Evolutionary conservation across 2,113 vertebrate genomes (phyloP).

Genomic region (Pao palembangensis): DNA sequence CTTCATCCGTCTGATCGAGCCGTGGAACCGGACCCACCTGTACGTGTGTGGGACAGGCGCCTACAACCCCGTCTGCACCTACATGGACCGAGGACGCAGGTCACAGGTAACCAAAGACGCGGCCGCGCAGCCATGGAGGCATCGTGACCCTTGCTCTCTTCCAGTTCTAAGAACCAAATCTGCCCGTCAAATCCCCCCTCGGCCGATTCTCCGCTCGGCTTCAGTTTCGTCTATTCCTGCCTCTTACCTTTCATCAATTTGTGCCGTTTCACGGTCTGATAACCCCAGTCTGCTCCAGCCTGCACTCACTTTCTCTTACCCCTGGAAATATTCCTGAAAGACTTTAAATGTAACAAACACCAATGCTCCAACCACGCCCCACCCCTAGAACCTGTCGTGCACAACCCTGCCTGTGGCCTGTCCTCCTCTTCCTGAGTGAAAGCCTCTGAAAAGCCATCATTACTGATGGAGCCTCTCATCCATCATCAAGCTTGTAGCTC

Average conservation of each 20-base stretch:
- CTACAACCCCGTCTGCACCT: conserved; percentile 97
- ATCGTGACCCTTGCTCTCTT: conserved; percentile 44
- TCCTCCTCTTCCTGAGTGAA: conserved; percentile 44
- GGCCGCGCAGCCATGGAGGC: conserved; percentile 41
- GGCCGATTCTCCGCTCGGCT: conserved; percentile 33
- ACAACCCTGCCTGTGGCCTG: conserved; percentile 40
- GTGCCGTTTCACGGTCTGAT: conserved; percentile 35
- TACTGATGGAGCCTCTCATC: conserved; percentile 66
- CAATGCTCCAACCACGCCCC: neutral
- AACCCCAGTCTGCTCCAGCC: conserved; percentile 13
- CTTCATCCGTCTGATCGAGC: conserved; percentile 97
- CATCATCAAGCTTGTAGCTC: conserved; percentile 67
- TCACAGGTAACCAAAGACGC: conserved; percentile 86
- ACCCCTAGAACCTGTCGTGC: conserved; percentile 49
- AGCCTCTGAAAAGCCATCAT: conserved; percentile 68
- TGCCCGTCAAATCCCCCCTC: conserved; percentile 39
- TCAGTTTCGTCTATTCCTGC: conserved; percentile 47
- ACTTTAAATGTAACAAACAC: conserved; percentile 12
- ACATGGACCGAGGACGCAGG: conserved; percentile 91
- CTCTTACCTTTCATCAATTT: conserved; percentile 53
- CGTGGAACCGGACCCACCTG: conserved; percentile 97
- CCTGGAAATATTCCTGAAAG: too few relatives aligned
- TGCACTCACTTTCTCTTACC: neutral
- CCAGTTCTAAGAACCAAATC: conserved; percentile 34
- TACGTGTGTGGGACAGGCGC: conserved; percentile 96